Base-by-base conservation (phyloP, 2,888 invertebrate species). In the Ectropis crepuscularia region DNA sequence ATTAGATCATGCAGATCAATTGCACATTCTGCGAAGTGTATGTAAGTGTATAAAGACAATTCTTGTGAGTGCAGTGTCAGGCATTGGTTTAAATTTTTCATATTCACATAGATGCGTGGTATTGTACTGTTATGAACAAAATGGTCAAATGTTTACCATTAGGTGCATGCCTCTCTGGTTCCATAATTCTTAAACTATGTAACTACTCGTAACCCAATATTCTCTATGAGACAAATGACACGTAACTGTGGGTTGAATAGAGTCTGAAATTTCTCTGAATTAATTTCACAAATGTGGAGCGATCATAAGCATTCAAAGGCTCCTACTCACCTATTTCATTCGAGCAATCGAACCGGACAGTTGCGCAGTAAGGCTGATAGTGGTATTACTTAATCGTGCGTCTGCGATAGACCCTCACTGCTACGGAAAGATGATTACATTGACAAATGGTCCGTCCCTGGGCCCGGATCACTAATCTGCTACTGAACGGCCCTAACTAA, bases 371-470 rank as follows among this genome's bases (percentile, higher is more conserved):
- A 74, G 72, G 73, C 75, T 76, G 76, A 79, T 77, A 75, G 75
- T 71, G 70, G 72, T 74, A 79, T 83, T 79, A 83, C 76, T 75
- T 75, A 79, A 75, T 79, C 70, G 75, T 79, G 77, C 67, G 75
- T 72, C 72, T 74, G 71, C 71, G 78, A 79, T 82, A 78, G 79
- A 74, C 79, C 78, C 79, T 73, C 70, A 71, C 74, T 69, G 74
- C 74, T 76, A 84, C 80, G 79, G 83, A 85, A 87, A 87, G 85
- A 88, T 87, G 85, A 88, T 88, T 86, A 86, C 79, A 78, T 82
- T 88, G 86, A 87, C 86, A 85, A 88, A 86, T 84, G 81, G 79
- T 66, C 67, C 71, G 74, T 78, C 80, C 84, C 81, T 77, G 62
- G 74, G 78, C 71, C 70, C 73, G 73, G 81, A 80, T 80, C 79